Conservation (phyloP, 2,888 invertebrate genomes). For the Anorthoa munda region DNA sequence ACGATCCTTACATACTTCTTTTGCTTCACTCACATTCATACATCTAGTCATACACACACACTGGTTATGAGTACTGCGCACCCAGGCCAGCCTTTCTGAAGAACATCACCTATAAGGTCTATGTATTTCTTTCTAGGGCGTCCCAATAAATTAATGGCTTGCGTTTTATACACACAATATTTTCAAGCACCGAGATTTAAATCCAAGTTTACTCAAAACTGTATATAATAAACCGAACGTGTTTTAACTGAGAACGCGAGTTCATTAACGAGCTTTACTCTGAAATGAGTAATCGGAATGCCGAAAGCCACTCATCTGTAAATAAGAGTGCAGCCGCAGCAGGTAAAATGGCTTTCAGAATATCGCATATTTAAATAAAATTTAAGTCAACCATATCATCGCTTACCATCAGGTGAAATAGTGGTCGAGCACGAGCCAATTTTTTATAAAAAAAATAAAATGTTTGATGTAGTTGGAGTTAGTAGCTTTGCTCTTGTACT, state of each 20-base stretch:
- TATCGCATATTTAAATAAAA: not conserved
- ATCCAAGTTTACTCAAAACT: not conserved
- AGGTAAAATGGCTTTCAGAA: not conserved
- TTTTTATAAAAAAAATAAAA: no score
- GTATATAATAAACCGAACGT: not conserved
- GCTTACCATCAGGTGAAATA: no score
- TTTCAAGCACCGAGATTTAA: not conserved
- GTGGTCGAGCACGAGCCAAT: no score
- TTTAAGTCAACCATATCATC: no score
- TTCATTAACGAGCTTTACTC: not conserved
- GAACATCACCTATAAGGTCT: no score
- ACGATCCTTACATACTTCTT: no score
- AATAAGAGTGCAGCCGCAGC: not conserved
- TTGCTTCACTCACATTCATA: no score
- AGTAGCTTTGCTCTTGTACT: not conserved
- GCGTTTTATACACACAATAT: slow-evolving; percentile 5
- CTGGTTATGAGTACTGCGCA: no score
- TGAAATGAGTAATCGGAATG: not conserved
- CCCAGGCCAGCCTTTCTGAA: no score
- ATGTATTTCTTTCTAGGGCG: no score
- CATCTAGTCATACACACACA: no score
- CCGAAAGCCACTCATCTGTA: not conserved
- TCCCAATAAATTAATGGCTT: no score
- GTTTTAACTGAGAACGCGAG: not conserved
- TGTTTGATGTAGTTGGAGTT: not conserved